Conservation (phyloP, 2,113 vertebrate genomes). For the Rousettus leschenaultii region DNA sequence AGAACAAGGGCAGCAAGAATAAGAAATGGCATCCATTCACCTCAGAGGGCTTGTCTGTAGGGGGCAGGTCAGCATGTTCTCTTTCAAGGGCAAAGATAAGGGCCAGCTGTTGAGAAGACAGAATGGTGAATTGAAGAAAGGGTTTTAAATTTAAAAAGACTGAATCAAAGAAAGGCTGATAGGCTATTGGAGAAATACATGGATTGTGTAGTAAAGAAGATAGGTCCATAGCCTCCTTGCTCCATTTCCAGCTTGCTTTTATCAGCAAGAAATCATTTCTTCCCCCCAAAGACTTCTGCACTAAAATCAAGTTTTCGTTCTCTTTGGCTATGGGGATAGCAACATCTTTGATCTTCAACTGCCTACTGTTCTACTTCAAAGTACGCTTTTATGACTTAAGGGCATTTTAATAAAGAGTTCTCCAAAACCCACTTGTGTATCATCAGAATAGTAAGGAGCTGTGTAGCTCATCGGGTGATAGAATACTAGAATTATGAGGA, state of each 20-base stretch:
- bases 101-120: background rate
- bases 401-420: slow-evolving; percentile 69
- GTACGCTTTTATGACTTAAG: slow-evolving; percentile 53
- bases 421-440: slow-evolving; percentile 42
- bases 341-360: slow-evolving; percentile 68
- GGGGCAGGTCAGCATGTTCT: background rate
- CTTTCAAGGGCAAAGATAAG: slow-evolving; percentile 45
- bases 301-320: slow-evolving; percentile 62
- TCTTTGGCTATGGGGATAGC: slow-evolving; percentile 14
- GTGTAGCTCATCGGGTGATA: slow-evolving; percentile 10
- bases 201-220: background rate
- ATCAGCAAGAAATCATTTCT: slow-evolving; percentile 46
- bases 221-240: background rate
- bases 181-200: background rate
- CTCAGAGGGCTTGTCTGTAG: background rate
- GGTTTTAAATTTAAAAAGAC: slow-evolving; percentile 42
- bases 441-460: background rate
- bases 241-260: slow-evolving; percentile 35
- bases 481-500: background rate
- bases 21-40: background rate
- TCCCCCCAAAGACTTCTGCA: slow-evolving; percentile 38
- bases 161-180: slow-evolving; percentile 2
- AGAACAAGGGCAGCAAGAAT: background rate
- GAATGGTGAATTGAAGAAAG: slow-evolving; percentile 13
- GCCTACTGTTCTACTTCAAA: slow-evolving; percentile 74